Evolutionary conservation across 2,113 vertebrate species (phyloP).

Genomic region (Corythoichthys haematopterus): DNA sequence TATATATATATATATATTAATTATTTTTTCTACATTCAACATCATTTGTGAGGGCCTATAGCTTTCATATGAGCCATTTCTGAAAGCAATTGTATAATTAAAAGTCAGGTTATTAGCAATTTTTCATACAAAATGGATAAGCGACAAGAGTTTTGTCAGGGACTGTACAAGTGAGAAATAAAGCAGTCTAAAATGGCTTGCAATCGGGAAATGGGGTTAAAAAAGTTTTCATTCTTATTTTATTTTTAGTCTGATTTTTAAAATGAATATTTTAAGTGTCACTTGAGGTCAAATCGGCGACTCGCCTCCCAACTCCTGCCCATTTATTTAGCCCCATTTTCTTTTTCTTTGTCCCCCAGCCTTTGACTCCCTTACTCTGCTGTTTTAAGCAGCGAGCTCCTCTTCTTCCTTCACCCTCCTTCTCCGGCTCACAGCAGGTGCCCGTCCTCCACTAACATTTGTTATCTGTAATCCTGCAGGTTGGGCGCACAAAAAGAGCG

Average conservation of each 20-base stretch:
- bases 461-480: conserved; percentile 79
- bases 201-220: too few relatives aligned
- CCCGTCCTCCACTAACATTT: conserved; percentile 67
- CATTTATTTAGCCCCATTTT: conserved; percentile 20
- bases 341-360: conserved; percentile 27
- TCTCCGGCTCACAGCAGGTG: conserved; percentile 66
- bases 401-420: conserved; percentile 28
- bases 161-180: too few relatives aligned
- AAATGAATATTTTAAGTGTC: too few relatives aligned
- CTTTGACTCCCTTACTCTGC: conserved; percentile 45
- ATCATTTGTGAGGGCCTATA: too few relatives aligned
- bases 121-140: too few relatives aligned
- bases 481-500: conserved; percentile 69
- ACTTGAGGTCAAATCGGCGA: conserved; percentile 48
- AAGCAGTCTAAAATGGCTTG: too few relatives aligned
- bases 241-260: not conserved
- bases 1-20: too few relatives aligned
- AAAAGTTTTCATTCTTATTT: not conserved
- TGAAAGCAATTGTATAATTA: too few relatives aligned
- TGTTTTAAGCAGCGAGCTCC: conserved; percentile 56
- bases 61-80: too few relatives aligned
- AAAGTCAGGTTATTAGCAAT: too few relatives aligned
- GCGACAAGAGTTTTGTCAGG: too few relatives aligned
- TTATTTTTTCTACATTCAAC: too few relatives aligned
- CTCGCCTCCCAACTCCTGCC: conserved; percentile 40